These are phyloP conservation scores for Trissolcus japonicus DNA, from an alignment of 2,888 invertebrate species.

Conservation along the genomic window DNA sequence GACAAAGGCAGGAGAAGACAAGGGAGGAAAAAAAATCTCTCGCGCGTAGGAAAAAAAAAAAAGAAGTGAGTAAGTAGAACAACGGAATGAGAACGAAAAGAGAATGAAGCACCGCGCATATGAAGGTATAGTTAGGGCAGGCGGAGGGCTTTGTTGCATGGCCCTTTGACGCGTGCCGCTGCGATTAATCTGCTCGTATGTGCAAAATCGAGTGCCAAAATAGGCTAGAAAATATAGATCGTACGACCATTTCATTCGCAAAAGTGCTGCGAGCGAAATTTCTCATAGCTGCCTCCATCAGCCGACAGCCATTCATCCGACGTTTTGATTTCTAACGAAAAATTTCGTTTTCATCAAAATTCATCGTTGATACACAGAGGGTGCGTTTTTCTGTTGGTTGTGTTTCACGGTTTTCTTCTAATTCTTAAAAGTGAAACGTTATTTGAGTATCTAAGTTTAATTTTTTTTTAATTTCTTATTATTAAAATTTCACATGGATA, in stretches of 20 bases:
- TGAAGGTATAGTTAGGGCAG: slow-evolving; percentile 48
- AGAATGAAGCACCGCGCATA: slow-evolving; percentile 34
- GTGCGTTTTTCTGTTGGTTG: background rate
- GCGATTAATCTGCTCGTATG: slow-evolving; percentile 63
- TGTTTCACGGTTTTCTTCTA: too few relatives aligned
- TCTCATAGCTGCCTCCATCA: slow-evolving; percentile 22
- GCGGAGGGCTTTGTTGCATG: slow-evolving; percentile 56
- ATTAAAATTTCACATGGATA: background rate
- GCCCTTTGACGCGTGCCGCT: slow-evolving; percentile 62
- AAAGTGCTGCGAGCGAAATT: slow-evolving; percentile 45
- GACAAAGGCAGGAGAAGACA: slow-evolving; percentile 33
- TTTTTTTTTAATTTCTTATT: too few relatives aligned
- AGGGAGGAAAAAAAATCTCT: slow-evolving; percentile 15
- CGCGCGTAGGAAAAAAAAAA: slow-evolving; percentile 11
- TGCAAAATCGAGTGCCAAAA: slow-evolving; percentile 59
- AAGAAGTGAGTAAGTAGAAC: slow-evolving; percentile 45
- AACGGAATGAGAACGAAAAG: slow-evolving; percentile 39
- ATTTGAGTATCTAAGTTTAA: too few relatives aligned
- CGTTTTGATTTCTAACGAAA: slow-evolving; percentile 26
- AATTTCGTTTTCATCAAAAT: slow-evolving; percentile 16
- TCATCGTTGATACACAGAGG: background rate
- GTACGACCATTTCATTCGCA: slow-evolving; percentile 32
- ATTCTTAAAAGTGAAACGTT: too few relatives aligned
- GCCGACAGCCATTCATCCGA: slow-evolving; percentile 19
- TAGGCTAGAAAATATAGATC: slow-evolving; percentile 52